These are phyloP conservation scores for Lasiurus borealis DNA, from an alignment of 2,113 vertebrate species.

Conservation along the genomic window DNA sequence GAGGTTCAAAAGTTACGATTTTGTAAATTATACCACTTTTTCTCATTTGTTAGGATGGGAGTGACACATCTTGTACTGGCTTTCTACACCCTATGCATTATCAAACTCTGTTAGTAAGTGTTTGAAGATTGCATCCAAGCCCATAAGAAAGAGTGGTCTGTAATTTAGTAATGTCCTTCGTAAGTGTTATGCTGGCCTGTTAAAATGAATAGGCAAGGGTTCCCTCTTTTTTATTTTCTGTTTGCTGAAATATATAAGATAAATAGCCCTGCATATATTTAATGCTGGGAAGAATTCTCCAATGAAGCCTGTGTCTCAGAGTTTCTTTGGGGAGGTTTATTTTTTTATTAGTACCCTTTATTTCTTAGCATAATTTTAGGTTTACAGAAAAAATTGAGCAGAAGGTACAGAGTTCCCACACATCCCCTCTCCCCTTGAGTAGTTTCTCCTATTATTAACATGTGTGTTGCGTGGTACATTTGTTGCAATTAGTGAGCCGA, in stretches of 20 bases:
- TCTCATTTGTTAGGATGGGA: background rate
- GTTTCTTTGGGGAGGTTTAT: background rate
- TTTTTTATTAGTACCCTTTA: slow-evolving; percentile 3
- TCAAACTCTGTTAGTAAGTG: background rate
- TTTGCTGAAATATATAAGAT: no score
- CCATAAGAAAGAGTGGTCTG: background rate
- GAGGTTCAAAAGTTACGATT: background rate
- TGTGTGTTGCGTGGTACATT: background rate
- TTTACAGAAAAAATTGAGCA: background rate
- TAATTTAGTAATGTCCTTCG: background rate
- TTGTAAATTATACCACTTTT: background rate
- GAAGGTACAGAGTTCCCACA: background rate
- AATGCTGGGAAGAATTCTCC: background rate
- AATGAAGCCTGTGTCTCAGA: background rate
- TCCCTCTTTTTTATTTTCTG: slow-evolving; percentile 28
- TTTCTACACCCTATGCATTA: background rate
- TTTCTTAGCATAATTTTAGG: background rate
- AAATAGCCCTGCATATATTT: no score
- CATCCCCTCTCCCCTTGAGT: background rate
- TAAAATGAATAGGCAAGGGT: background rate
- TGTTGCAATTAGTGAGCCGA: background rate
- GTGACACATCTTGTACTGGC: background rate
- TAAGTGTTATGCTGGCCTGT: background rate
- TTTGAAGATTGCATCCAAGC: background rate
- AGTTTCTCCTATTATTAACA: background rate